Conservation (phyloP, 1,140 invertebrate species). For the Drosophila punjabiensis region DNA sequence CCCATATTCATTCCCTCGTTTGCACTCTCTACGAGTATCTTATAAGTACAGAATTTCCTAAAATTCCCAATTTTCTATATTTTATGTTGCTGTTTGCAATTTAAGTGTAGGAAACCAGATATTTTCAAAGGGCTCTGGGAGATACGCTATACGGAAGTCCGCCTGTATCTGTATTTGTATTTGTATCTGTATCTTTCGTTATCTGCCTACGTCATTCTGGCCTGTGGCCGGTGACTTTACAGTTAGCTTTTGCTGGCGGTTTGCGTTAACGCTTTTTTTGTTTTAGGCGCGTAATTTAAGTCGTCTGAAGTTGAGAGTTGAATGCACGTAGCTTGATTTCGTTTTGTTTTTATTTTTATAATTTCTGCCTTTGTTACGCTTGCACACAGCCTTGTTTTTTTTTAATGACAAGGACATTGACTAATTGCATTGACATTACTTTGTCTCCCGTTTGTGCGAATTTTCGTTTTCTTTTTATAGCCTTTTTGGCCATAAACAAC, state of each 20-base stretch:
- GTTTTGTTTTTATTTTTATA: slow-evolving; percentile 5
- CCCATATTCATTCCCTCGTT: not conserved
- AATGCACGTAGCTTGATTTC: slow-evolving; percentile 57
- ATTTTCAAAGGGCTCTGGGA: slow-evolving; percentile 1
- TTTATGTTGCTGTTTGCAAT: not conserved
- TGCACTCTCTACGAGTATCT: not conserved
- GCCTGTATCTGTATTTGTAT: slow-evolving; percentile 10
- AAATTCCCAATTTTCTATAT: not conserved
- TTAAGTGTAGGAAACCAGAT: not conserved
- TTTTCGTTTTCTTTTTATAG: slow-evolving; percentile 75
- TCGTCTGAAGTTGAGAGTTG: slow-evolving; percentile 55
- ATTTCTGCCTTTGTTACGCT: slow-evolving; percentile 32
- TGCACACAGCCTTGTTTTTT: slow-evolving; percentile 17
- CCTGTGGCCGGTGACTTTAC: slow-evolving; percentile 49
- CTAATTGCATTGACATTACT: slow-evolving; percentile 84
- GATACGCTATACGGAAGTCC: slow-evolving; percentile 8
- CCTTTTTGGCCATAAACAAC: slow-evolving; percentile 69
- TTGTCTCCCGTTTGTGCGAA: slow-evolving; percentile 59
- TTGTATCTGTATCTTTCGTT: slow-evolving; percentile 25
- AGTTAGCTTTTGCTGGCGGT: slow-evolving; percentile 40
- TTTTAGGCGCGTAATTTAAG: slow-evolving; percentile 45
- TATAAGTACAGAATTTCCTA: not conserved
- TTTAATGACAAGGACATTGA: slow-evolving; percentile 79
- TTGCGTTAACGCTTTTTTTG: slow-evolving; percentile 8
- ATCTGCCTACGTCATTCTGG: slow-evolving; percentile 65